A percentile compares a stretch with the other conserved stretches of the same genome.
These are phyloP conservation scores for Heliconius hermathena DNA, from an alignment of 1,140 invertebrate species.

Conservation along the genomic window DNA sequence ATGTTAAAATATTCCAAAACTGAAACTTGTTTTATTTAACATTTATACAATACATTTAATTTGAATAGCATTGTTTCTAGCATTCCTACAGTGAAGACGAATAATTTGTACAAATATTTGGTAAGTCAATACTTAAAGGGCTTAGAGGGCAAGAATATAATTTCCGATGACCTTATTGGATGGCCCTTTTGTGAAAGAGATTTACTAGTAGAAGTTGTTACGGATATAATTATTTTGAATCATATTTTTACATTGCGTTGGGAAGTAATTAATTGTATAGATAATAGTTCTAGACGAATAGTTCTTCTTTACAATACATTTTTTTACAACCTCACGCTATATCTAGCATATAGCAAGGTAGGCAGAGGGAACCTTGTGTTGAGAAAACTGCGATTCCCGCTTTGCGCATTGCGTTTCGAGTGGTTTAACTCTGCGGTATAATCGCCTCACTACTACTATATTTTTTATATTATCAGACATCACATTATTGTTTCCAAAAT, in stretches of 20 bases:
- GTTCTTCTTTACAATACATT: too few relatives aligned
- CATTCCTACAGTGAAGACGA: not conserved
- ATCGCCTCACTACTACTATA: too few relatives aligned
- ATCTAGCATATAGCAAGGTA: not conserved
- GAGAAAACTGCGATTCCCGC: too few relatives aligned
- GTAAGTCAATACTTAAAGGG: conserved; percentile 14
- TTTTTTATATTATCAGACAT: too few relatives aligned
- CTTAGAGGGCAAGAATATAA: conserved; percentile 2
- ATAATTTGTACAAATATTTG: conserved; percentile 21
- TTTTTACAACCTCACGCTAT: too few relatives aligned
- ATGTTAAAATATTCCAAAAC: not conserved
- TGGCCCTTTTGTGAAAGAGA: not conserved
- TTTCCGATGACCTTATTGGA: not conserved
- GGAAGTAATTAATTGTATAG: not conserved
- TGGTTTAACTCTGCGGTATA: too few relatives aligned
- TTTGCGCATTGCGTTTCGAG: too few relatives aligned
- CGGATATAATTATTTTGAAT: not conserved
- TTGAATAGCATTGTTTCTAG: conserved; percentile 1
- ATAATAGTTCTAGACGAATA: too few relatives aligned
- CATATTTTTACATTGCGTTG: not conserved
- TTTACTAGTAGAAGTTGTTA: not conserved
- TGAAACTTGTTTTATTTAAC: not conserved
- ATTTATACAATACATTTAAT: conserved; percentile 7
- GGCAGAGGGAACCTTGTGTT: too few relatives aligned
- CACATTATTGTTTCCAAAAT: too few relatives aligned